Conservation (phyloP, 2,113 vertebrate species). For the Lathamus discolor region DNA sequence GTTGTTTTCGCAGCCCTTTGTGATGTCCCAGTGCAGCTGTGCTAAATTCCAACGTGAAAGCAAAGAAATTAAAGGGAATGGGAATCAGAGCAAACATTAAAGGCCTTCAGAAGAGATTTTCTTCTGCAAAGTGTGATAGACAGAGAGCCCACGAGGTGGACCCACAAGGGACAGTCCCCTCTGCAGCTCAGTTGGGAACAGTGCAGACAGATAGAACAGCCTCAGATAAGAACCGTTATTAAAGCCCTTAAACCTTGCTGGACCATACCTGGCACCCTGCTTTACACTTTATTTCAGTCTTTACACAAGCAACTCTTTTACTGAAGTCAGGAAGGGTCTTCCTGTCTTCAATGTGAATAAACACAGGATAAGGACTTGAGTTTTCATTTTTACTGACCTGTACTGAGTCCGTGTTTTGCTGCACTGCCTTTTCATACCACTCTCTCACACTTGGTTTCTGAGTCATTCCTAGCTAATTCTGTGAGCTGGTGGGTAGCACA, state of each 20-base stretch:
- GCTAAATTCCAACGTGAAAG: conserved; percentile 27
- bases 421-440: not conserved
- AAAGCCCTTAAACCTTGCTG: not conserved
- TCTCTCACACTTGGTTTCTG: conserved; percentile 23
- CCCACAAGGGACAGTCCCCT: not conserved
- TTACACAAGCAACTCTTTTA: not conserved
- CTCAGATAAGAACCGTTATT: not conserved
- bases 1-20: not conserved
- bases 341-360: not conserved
- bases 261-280: not conserved
- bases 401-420: not conserved
- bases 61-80: not conserved
- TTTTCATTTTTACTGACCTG: conserved; percentile 14
- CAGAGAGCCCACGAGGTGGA: not conserved
- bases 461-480: conserved; percentile 49
- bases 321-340: not conserved
- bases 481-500: conserved; percentile 15
- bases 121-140: not conserved
- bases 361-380: not conserved
- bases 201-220: not conserved
- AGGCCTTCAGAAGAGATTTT: not conserved
- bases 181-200: not conserved
- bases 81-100: not conserved
- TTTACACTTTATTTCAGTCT: not conserved
- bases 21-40: conserved; percentile 45